These are phyloP conservation scores for Accipiter cooperii DNA, from an alignment of 2,113 vertebrate species.

Conservation along the genomic window DNA sequence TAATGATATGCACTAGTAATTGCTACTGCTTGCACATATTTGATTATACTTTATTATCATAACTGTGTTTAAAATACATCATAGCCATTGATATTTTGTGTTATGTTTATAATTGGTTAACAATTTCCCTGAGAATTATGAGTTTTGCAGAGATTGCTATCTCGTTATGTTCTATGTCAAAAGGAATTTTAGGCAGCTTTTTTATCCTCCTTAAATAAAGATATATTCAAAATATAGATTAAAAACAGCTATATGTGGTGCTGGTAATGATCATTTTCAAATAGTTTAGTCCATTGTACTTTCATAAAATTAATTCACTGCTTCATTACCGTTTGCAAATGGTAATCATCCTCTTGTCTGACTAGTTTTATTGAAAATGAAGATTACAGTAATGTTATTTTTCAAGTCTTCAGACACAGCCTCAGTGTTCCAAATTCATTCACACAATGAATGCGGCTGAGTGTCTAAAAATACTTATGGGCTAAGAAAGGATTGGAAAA, in stretches of 20 bases:
- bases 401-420: neutral
- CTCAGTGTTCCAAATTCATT: neutral
- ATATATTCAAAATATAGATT: neutral
- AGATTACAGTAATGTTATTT: neutral
- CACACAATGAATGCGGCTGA: neutral
- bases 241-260: neutral
- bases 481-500: neutral
- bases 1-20: constrained; percentile 62
- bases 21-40: constrained; percentile 48
- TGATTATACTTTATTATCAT: constrained; percentile 46
- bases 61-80: constrained; percentile 60
- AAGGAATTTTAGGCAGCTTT: neutral
- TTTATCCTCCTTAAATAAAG: neutral
- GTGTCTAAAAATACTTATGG: neutral
- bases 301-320: constrained; percentile 27
- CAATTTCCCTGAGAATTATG: constrained; percentile 43
- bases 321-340: constrained; percentile 15
- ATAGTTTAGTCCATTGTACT: neutral
- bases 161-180: neutral
- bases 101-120: constrained; percentile 33
- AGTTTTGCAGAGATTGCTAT: constrained; percentile 5
- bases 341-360: constrained; percentile 4
- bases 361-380: constrained; percentile 18
- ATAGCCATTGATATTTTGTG: constrained; percentile 42
- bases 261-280: neutral